phyloP scores from a whole-genome alignment of 2,888 invertebrate genomes.

The Xestoiulus laeticollis region DNA sequence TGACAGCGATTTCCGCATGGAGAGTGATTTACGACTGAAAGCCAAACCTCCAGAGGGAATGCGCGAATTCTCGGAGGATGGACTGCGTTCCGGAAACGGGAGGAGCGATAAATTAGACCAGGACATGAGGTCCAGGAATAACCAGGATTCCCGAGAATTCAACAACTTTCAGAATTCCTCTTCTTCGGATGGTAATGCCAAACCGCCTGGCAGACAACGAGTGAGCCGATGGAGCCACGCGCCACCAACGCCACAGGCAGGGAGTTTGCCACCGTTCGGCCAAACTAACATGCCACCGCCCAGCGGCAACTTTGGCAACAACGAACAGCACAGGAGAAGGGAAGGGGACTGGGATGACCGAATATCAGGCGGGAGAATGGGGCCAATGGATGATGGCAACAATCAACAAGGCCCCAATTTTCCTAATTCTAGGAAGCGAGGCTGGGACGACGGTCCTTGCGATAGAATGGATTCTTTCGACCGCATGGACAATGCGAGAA shows the following conservation, averaged over 20 bases:
- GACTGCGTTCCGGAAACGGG: background rate
- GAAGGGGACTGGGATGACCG: constrained; percentile 54
- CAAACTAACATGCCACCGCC: constrained; percentile 32
- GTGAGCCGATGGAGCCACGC: constrained; percentile 37
- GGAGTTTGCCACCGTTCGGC: background rate
- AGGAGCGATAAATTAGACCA: constrained; percentile 45
- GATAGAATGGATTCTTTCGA: constrained; percentile 46
- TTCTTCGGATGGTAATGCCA: background rate
- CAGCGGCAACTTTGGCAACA: constrained; percentile 37
- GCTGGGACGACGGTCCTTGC: constrained; percentile 47
- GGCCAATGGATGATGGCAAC: constrained; percentile 21
- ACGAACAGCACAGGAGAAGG: constrained; percentile 4
- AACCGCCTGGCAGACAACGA: background rate
- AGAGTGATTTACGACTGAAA: constrained; percentile 49
- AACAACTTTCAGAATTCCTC: constrained; percentile 47
- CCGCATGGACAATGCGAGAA: constrained; percentile 20
- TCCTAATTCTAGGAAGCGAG: background rate
- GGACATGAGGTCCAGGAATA: constrained; percentile 42
- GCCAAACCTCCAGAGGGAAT: constrained; percentile 39
- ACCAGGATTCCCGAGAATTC: constrained; percentile 42
- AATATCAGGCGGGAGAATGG: constrained; percentile 23
- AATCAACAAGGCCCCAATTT: constrained; percentile 36
- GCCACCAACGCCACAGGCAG: background rate
- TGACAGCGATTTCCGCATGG: constrained; percentile 55
- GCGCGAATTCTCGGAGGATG: background rate